These are phyloP conservation scores for Andrena bucephala DNA, from an alignment of 2,888 invertebrate species.

Conservation along the genomic window DNA sequence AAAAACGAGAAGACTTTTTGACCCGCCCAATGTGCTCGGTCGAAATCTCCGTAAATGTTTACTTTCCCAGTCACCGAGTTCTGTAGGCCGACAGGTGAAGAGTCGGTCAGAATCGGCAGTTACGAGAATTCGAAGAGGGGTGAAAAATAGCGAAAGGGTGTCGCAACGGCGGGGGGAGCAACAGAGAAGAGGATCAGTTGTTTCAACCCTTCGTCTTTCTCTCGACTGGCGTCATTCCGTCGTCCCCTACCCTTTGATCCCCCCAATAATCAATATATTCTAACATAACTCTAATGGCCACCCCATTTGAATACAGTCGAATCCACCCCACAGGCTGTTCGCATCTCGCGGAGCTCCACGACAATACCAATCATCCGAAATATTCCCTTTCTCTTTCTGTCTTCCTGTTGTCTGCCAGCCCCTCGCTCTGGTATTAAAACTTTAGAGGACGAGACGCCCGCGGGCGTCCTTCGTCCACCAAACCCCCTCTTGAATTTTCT, in stretches of 20 bases:
- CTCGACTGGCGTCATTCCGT: constrained; percentile 77
- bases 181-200: constrained; percentile 65
- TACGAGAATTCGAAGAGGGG: constrained; percentile 24
- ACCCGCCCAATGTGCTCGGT: neutral
- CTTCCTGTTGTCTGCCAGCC: constrained; percentile 67
- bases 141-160: constrained; percentile 29
- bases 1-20: too few relatives aligned
- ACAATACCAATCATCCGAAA: constrained; percentile 84
- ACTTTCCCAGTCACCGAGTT: constrained; percentile 9
- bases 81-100: constrained; percentile 12
- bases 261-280: constrained; percentile 85
- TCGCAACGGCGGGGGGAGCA: constrained; percentile 45
- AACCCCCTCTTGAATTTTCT: constrained; percentile 73
- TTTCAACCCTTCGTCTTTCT: constrained; percentile 77
- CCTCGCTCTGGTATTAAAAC: constrained; percentile 82
- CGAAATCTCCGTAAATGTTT: neutral
- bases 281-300: constrained; percentile 85
- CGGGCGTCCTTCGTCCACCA: constrained; percentile 71
- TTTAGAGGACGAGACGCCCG: constrained; percentile 78
- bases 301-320: constrained; percentile 83
- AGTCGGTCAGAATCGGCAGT: constrained; percentile 2
- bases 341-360: constrained; percentile 72
- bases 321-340: constrained; percentile 74
- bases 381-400: constrained; percentile 73
- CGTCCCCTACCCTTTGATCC: constrained; percentile 83